A percentile compares a stretch with the other conserved stretches of the same genome.
These are phyloP conservation scores for Hydropsyche tenuis DNA, from an alignment of 1,140 invertebrate genomes.

Conservation along the genomic window DNA sequence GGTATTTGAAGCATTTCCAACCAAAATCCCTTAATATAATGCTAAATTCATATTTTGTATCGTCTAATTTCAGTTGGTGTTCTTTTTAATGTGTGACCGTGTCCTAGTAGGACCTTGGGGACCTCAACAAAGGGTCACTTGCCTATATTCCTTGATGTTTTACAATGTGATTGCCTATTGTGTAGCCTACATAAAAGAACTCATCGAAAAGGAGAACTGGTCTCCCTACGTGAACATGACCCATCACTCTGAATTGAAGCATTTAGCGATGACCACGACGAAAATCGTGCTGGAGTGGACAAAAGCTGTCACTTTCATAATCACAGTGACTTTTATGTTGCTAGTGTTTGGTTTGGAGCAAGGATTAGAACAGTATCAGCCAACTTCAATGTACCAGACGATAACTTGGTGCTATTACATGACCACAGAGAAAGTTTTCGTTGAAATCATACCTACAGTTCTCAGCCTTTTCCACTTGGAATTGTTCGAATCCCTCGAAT, in stretches of 20 bases:
- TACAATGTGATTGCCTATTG: constrained; percentile 82
- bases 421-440: constrained; percentile 75
- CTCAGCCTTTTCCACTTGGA: constrained; percentile 67
- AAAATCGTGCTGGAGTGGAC: constrained; percentile 84
- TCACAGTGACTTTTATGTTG: constrained; percentile 79
- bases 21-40: neutral
- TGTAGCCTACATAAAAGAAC: constrained; percentile 74
- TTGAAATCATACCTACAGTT: constrained; percentile 67
- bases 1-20: constrained; percentile 54
- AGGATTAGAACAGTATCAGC: constrained; percentile 75
- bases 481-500: constrained; percentile 70
- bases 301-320: constrained; percentile 80
- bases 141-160: constrained; percentile 80
- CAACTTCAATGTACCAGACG: constrained; percentile 59
- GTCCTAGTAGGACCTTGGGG: constrained; percentile 61
- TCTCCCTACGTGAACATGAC: constrained; percentile 76
- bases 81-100: constrained; percentile 75
- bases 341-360: constrained; percentile 77
- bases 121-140: constrained; percentile 69
- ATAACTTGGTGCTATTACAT: constrained; percentile 75
- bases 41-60: constrained; percentile 12
- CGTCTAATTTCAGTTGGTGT: constrained; percentile 66
- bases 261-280: constrained; percentile 81
- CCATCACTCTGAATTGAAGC: constrained; percentile 74
- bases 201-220: constrained; percentile 78